Evolutionary conservation across 2,113 vertebrate species (phyloP).

Genomic region (Centropus bengalensis): DNA sequence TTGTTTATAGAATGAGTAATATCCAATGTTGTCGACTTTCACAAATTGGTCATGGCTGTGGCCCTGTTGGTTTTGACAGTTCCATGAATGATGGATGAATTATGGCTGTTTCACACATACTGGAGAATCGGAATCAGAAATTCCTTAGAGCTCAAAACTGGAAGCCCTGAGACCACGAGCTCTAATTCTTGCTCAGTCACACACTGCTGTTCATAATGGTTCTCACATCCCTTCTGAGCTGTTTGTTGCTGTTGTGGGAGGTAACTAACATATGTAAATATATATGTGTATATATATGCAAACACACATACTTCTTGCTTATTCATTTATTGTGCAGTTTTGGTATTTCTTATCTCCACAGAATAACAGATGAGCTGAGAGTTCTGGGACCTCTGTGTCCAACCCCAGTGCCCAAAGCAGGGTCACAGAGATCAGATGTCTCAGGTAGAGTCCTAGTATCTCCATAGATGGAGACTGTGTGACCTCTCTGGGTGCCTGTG

Average conservation of each 20-base stretch:
- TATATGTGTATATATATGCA: accelerated
- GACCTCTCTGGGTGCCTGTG: background rate
- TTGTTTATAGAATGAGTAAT: background rate
- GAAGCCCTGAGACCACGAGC: background rate
- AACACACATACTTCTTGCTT: background rate
- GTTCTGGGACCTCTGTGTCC: background rate
- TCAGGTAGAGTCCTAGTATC: background rate
- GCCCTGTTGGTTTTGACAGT: background rate
- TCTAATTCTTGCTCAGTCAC: background rate
- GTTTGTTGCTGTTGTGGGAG: background rate
- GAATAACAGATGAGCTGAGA: background rate
- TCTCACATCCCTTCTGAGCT: background rate
- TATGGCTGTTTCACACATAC: background rate
- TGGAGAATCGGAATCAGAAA: background rate
- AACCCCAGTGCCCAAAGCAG: background rate
- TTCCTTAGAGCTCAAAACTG: background rate
- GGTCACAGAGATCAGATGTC: background rate
- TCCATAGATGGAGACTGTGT: background rate
- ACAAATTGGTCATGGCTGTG: background rate
- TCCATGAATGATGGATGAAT: background rate
- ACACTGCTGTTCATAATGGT: background rate
- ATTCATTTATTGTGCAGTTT: background rate
- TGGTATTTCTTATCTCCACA: background rate
- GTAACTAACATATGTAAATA: background rate
- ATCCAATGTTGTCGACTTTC: background rate